Evolutionary conservation across 2,113 vertebrate species (phyloP), one percentile per base, ranked within the genome.

Genomic region (Hyla sarda): DNA sequence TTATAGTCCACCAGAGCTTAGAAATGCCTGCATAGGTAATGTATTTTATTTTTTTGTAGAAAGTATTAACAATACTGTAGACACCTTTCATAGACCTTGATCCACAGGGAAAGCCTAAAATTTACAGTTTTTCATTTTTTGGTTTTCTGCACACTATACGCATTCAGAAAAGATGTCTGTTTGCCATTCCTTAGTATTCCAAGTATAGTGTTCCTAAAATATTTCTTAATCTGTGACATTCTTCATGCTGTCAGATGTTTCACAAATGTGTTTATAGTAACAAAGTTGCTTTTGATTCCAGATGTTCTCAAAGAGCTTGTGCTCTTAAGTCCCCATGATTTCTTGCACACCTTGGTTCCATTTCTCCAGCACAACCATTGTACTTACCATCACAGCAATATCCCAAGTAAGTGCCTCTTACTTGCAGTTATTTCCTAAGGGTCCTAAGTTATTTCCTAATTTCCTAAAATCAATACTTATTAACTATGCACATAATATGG

Each of bases 351-450:
- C 23, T 93, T 99, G 89, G 98, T 99, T 88, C 98, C 98, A 88
- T 99, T 99, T 94, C 95, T 99, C 87, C 98, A 99, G 90, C 98
- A 99, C 95, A 99, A 99, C 94, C 98, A 99, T 95, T 99, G 97
- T 94, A 99, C 98, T 89, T 99, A 98, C 91, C 98, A 99, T 92
- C 98, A 99, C 92, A 99, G 97, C 95, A 99, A 97, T 93, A 99
- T 99, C 93, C 98, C 98, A 95, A 97, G 96, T 97, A 95, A 91
- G 98, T 94, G 89, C 79, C 91, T 88, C 14, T 30, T 62, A 25
- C 45, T 60, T 12, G 3, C 19, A 14, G 13, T 32, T 41, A 5
- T 56, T 58, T n/a, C 56, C 23, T 10, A 56, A 19, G 12, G 5
- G 47, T 48, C 11, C n/a, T n/a, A n/a, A n/a, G n/a, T n/a, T n/a